Evolutionary conservation across 2,888 invertebrate species (phyloP).

Genomic region (Lochmaea capreae): DNA sequence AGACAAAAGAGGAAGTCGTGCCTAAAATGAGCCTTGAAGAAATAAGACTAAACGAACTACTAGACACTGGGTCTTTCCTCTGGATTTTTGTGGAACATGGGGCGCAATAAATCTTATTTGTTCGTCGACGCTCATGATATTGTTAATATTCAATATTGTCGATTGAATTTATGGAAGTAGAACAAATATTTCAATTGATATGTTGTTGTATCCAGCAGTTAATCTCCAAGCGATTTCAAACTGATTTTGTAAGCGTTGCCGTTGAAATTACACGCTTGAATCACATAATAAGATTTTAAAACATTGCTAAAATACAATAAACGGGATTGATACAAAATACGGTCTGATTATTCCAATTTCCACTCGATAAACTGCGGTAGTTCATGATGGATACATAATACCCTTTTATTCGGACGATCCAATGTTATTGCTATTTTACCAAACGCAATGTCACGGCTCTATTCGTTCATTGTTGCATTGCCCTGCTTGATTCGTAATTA

Average conservation of each 20-base stretch:
- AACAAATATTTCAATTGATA: neutral
- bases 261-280: neutral
- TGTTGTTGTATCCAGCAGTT: neutral
- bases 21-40: no score
- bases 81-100: no score
- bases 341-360: slow-evolving; percentile 38
- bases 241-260: neutral
- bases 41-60: no score
- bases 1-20: no score
- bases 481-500: slow-evolving; percentile 9
- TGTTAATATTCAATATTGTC: no score
- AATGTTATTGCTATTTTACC: slow-evolving; percentile 33
- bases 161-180: no score
- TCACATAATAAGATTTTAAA: slow-evolving; percentile 12
- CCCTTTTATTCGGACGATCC: slow-evolving; percentile 33
- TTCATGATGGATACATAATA: slow-evolving; percentile 41
- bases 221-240: neutral
- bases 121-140: no score
- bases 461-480: slow-evolving; percentile 15
- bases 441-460: slow-evolving; percentile 21
- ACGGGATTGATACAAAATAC: slow-evolving; percentile 32
- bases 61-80: no score
- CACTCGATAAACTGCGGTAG: slow-evolving; percentile 36
- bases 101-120: no score
- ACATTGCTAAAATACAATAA: slow-evolving; percentile 16